phyloP scores from a whole-genome alignment of 2,888 invertebrate genomes.

The Horisme vitalbata region DNA sequence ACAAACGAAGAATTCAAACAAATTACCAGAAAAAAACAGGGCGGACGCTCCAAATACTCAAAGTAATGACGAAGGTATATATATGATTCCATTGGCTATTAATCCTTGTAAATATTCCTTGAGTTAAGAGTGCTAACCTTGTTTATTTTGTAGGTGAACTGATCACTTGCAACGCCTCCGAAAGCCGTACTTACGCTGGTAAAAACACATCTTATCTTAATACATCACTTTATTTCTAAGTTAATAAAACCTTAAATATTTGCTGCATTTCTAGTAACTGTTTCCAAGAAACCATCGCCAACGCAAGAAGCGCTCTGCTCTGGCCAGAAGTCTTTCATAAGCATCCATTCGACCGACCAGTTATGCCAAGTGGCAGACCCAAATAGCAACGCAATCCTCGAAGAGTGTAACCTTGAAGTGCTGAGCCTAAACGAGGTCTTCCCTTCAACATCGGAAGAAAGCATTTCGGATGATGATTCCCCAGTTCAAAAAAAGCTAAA shows the following conservation, averaged over 20 bases:
- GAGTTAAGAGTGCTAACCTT: slow-evolving; percentile 5
- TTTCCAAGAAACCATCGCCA: slow-evolving; percentile 64
- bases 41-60: slow-evolving; percentile 50
- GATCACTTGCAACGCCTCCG: slow-evolving; percentile 52
- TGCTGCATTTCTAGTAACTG: slow-evolving; percentile 61
- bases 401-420: slow-evolving; percentile 74
- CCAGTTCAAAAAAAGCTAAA: slow-evolving; percentile 53
- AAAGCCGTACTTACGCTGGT: slow-evolving; percentile 71
- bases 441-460: slow-evolving; percentile 77
- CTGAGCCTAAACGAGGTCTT: slow-evolving; percentile 73
- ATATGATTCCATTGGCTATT: background rate
- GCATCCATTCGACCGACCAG: slow-evolving; percentile 78
- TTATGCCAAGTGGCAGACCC: slow-evolving; percentile 63
- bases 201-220: no score
- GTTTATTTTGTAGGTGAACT: slow-evolving; percentile 56
- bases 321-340: slow-evolving; percentile 74
- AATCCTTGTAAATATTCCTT: background rate
- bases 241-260: background rate
- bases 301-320: slow-evolving; percentile 54
- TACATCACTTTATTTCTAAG: no score
- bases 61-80: slow-evolving; percentile 61
- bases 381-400: slow-evolving; percentile 52
- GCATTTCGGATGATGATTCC: slow-evolving; percentile 67
- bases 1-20: slow-evolving; percentile 71
- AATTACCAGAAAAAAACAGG: slow-evolving; percentile 67